These are phyloP conservation scores for Colletes latitarsis DNA, from an alignment of 1,140 invertebrate species.

Conservation along the genomic window DNA sequence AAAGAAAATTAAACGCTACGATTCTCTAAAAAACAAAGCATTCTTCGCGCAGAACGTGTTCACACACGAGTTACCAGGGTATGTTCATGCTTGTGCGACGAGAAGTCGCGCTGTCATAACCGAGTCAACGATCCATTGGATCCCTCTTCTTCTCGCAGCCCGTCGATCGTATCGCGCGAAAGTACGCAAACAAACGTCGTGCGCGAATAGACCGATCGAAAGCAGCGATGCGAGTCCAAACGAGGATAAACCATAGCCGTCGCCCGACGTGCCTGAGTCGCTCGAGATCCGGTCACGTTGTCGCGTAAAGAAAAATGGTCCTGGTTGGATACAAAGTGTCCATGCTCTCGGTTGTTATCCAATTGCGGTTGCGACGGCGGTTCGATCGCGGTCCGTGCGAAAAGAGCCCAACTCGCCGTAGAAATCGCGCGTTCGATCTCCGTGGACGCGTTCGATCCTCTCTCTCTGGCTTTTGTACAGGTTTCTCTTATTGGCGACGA, in stretches of 20 bases:
- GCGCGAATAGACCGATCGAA: not conserved
- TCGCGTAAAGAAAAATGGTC: not conserved
- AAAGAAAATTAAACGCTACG: too few relatives aligned
- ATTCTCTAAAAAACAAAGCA: too few relatives aligned
- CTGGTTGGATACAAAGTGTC: not conserved
- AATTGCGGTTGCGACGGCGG: not conserved
- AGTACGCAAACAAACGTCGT: too few relatives aligned
- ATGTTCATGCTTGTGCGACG: too few relatives aligned
- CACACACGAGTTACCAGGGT: too few relatives aligned
- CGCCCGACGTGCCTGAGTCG: not conserved
- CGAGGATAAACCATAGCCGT: not conserved
- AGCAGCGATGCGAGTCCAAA: not conserved
- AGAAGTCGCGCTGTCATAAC: too few relatives aligned
- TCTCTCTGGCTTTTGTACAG: not conserved
- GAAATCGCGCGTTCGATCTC: not conserved
- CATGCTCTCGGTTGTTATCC: not conserved
- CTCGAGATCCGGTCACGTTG: not conserved
- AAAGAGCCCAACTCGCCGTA: not conserved
- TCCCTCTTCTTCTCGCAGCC: too few relatives aligned
- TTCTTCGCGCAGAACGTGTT: too few relatives aligned
- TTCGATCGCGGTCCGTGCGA: not conserved
- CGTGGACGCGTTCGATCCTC: not conserved
- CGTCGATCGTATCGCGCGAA: not conserved
- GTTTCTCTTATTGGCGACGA: not conserved
- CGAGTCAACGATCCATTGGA: too few relatives aligned